Evolutionary conservation across 2,113 vertebrate genomes (phyloP).

Genomic region (Pseudolaguvia tuberculata): DNA sequence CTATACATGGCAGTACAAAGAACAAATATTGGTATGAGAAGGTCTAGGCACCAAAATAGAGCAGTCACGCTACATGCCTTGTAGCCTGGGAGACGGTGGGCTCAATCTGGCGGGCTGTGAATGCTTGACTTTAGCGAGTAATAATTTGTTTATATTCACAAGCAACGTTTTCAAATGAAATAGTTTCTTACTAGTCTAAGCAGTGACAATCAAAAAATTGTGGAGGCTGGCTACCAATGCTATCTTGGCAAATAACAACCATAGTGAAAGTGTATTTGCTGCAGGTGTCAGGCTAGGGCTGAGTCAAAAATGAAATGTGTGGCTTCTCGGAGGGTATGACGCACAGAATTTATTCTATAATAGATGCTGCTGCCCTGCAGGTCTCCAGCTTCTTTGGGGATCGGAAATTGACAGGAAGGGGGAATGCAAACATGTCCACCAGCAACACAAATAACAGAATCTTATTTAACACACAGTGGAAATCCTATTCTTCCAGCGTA

Average conservation of each 20-base stretch:
- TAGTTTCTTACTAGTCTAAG: too few species aligned
- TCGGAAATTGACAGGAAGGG: conserved; percentile 1
- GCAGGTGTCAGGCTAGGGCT: neutral
- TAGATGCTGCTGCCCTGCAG: conserved; percentile 26
- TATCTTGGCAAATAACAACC: neutral
- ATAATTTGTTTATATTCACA: neutral
- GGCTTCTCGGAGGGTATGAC: neutral
- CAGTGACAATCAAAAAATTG: neutral
- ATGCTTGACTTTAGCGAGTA: too few species aligned
- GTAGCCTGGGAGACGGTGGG: too few species aligned
- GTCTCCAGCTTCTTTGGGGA: conserved; percentile 11
- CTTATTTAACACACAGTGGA: neutral
- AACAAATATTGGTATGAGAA: too few species aligned
- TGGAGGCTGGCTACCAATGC: neutral
- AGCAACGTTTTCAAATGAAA: neutral
- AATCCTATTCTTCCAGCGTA: neutral
- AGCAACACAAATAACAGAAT: conserved; percentile 9
- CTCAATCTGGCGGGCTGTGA: too few species aligned
- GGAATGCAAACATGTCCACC: neutral
- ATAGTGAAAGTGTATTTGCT: conserved; percentile 6
- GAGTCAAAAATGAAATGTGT: conserved; percentile 29
- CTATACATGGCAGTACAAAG: too few species aligned
- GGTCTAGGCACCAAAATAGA: too few species aligned
- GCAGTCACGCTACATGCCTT: too few species aligned
- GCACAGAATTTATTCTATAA: conserved; percentile 5